These are phyloP conservation scores for Epistrophella euchroma DNA, from an alignment of 2,888 invertebrate genomes.

Conservation along the genomic window DNA sequence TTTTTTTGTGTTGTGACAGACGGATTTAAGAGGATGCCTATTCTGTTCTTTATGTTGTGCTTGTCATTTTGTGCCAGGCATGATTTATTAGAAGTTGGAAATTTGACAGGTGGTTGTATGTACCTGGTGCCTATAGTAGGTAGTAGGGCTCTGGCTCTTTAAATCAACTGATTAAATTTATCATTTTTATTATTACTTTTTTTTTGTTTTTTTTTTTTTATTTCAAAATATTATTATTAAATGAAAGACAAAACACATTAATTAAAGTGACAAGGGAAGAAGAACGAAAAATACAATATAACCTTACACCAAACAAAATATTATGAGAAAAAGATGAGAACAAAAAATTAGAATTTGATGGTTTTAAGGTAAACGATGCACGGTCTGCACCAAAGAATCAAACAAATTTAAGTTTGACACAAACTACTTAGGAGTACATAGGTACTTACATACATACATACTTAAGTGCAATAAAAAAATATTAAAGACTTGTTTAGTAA, in stretches of 20 bases:
- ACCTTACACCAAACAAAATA: not conserved
- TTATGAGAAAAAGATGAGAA: not conserved
- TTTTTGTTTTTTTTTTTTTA: not conserved
- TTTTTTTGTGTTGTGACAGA: slow-evolving; percentile 31
- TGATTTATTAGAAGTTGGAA: slow-evolving; percentile 42
- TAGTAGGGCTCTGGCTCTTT: too few species aligned
- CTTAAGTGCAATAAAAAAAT: too few species aligned
- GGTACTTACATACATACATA: too few species aligned
- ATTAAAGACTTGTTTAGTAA: too few species aligned
- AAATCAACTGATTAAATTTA: slow-evolving; percentile 38
- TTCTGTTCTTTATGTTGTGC: slow-evolving; percentile 6
- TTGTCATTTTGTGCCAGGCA: slow-evolving; percentile 37
- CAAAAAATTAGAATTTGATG: not conserved
- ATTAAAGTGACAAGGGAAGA: slow-evolving; percentile 11
- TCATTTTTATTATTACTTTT: slow-evolving; percentile 17
- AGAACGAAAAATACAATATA: not conserved
- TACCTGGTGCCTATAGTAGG: slow-evolving; percentile 10
- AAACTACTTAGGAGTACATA: too few species aligned
- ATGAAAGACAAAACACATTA: slow-evolving; percentile 3
- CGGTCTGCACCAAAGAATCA: too few species aligned
- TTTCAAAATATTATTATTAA: slow-evolving; percentile 24
- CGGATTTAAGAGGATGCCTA: slow-evolving; percentile 30
- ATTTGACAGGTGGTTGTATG: slow-evolving; percentile 23
- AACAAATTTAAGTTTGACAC: too few species aligned
- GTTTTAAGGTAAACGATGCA: not conserved